These are phyloP conservation scores for Dendroctonus ponderosae DNA, from an alignment of 1,140 invertebrate species.

Conservation along the genomic window DNA sequence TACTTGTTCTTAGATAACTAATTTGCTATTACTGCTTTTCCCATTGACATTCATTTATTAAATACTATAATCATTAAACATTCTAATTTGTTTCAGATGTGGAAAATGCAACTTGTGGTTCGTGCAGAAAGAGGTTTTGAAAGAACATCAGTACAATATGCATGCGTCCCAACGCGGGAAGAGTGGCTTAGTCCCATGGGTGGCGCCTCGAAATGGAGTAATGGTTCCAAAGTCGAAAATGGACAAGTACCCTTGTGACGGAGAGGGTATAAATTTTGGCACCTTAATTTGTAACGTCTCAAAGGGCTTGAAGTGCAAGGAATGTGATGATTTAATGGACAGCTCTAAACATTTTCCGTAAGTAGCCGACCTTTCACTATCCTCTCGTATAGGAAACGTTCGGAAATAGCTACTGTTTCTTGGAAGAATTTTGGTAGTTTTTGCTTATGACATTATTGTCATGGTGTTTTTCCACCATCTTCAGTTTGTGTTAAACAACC, in stretches of 20 bases:
- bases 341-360: conserved; percentile 68
- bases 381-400: too few relatives aligned
- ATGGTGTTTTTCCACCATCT: too few relatives aligned
- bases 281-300: conserved; percentile 48
- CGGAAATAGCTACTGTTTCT: too few relatives aligned
- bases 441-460: too few relatives aligned
- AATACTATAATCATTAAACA: too few relatives aligned
- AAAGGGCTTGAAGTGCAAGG: conserved; percentile 61
- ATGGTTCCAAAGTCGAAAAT: conserved; percentile 55
- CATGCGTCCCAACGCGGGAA: conserved; percentile 44
- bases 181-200: conserved; percentile 51
- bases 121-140: conserved; percentile 58
- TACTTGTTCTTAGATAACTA: too few relatives aligned
- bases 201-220: conserved; percentile 48
- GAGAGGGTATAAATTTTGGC: conserved; percentile 41
- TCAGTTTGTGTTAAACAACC: too few relatives aligned
- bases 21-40: too few relatives aligned
- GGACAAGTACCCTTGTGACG: conserved; percentile 47
- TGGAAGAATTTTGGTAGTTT: too few relatives aligned
- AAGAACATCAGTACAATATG: conserved; percentile 46
- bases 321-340: conserved; percentile 67
- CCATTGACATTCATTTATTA: too few relatives aligned
- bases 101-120: conserved; percentile 69
- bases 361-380: conserved; percentile 39
- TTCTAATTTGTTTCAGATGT: conserved; percentile 48